Evolutionary conservation across 2,797 vertebrate genomes (phyloP).

Genomic region (Brachyrhaphis roseni): DNA sequence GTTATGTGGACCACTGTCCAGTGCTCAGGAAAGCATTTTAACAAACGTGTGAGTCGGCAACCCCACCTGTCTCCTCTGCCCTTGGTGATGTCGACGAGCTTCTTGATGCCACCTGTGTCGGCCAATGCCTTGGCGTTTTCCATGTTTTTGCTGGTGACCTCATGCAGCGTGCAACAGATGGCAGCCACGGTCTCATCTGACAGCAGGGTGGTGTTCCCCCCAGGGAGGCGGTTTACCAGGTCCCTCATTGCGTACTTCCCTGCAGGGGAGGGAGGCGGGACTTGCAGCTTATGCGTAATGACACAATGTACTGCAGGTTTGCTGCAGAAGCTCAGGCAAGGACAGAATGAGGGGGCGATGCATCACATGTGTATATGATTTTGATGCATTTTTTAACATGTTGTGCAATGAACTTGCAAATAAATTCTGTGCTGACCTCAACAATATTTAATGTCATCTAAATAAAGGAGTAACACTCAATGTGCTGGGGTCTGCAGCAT

Average conservation of each 20-base stretch:
- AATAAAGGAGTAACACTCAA: conserved; percentile 26
- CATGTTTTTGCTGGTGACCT: conserved; percentile 99
- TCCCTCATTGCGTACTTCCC: conserved; percentile 94
- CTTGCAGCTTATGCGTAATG: conserved; percentile 12
- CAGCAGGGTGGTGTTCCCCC: conserved; percentile 87
- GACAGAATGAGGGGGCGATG: neutral
- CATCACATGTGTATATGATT: neutral
- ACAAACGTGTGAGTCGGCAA: conserved; percentile 34
- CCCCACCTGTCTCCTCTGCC: conserved; percentile 94
- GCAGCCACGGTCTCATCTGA: conserved; percentile 95
- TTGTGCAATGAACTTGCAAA: conserved; percentile 31
- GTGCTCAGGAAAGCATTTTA: neutral
- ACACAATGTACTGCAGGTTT: conserved; percentile 16
- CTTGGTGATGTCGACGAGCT: conserved; percentile 98
- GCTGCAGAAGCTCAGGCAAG: conserved; percentile 7
- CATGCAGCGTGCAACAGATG: conserved; percentile 96
- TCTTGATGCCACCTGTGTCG: conserved; percentile 94
- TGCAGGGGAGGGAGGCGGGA: conserved; percentile 48
- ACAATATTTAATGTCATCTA: conserved; percentile 25
- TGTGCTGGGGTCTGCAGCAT: conserved; percentile 36
- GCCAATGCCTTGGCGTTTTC: conserved; percentile 97
- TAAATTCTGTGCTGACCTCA: conserved; percentile 24
- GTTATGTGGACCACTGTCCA: conserved; percentile 5
- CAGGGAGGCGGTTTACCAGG: conserved; percentile 94
- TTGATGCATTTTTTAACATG: neutral